Evolutionary conservation across 2,888 invertebrate species (phyloP).

Genomic region (Sialis fuliginosa): DNA sequence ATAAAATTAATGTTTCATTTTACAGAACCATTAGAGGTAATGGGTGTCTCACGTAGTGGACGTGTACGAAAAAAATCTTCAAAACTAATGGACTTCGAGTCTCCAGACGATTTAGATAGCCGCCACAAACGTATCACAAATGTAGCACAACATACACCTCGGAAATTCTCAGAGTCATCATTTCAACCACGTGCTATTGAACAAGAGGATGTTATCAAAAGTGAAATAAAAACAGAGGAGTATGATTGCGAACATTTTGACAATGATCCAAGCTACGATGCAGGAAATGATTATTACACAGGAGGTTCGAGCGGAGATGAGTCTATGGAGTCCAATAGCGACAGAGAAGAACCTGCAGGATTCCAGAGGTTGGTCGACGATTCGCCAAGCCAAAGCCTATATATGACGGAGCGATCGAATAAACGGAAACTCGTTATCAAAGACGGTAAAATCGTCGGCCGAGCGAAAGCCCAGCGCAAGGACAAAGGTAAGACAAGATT

Average conservation of each 20-base stretch:
- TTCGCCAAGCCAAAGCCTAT: conserved; percentile 40
- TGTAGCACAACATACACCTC: conserved; percentile 19
- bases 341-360: conserved; percentile 25
- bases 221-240: conserved; percentile 21
- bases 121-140: conserved; percentile 30
- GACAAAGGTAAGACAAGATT: conserved; percentile 66
- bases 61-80: conserved; percentile 88
- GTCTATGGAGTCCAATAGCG: conserved; percentile 32
- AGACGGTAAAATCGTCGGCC: conserved; percentile 47
- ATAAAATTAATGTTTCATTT: conserved; percentile 1
- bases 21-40: conserved; percentile 53
- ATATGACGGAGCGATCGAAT: conserved; percentile 61
- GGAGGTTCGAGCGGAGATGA: conserved; percentile 28
- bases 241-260: conserved; percentile 14
- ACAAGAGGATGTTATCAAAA: conserved; percentile 12
- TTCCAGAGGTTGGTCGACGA: conserved; percentile 27
- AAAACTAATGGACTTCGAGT: conserved; percentile 84
- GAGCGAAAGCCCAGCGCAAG: conserved; percentile 57
- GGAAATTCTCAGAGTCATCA: conserved; percentile 4
- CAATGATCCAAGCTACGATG: background rate
- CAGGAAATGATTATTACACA: conserved; percentile 14
- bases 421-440: conserved; percentile 56
- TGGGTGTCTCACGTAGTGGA: conserved; percentile 76
- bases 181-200: conserved; percentile 6
- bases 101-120: conserved; percentile 68